These are phyloP conservation scores for Pachycephus smyrnensis DNA, from an alignment of 2,888 invertebrate species.

Conservation along the genomic window DNA sequence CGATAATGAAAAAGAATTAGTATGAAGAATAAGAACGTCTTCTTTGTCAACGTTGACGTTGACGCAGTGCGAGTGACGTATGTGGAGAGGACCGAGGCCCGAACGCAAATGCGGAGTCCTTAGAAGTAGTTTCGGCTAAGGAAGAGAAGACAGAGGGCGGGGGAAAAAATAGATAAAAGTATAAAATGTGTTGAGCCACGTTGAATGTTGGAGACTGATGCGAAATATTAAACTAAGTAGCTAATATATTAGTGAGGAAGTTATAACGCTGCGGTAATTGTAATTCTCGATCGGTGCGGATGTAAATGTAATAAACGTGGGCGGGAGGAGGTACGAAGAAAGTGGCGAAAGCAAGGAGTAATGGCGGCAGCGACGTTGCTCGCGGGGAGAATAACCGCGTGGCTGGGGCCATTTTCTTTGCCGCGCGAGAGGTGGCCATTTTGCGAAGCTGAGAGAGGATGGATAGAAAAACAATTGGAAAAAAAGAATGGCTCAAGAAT, in stretches of 20 bases:
- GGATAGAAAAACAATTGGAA: background rate
- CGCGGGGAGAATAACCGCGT: background rate
- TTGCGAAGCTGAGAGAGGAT: background rate
- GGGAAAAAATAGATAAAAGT: background rate
- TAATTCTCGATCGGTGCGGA: background rate
- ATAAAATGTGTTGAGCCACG: conserved; percentile 30
- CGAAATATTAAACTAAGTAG: conserved; percentile 37
- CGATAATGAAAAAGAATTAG: background rate
- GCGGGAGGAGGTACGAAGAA: background rate
- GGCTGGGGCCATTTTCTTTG: too few relatives aligned
- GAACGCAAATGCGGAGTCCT: background rate
- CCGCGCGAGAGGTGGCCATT: background rate
- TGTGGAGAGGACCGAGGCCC: background rate
- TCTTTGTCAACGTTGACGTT: background rate
- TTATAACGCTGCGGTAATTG: background rate
- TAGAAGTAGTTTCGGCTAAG: background rate
- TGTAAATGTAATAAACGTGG: background rate
- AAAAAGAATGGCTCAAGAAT: conserved; percentile 10
- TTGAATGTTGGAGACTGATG: conserved; percentile 49
- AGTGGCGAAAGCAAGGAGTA: background rate
- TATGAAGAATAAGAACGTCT: background rate
- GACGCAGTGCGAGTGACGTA: background rate
- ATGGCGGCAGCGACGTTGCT: background rate
- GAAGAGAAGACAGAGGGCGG: background rate
- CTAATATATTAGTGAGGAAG: conserved; percentile 30